Evolutionary conservation across 2,113 vertebrate species (phyloP).

Genomic region (Melospiza georgiana): DNA sequence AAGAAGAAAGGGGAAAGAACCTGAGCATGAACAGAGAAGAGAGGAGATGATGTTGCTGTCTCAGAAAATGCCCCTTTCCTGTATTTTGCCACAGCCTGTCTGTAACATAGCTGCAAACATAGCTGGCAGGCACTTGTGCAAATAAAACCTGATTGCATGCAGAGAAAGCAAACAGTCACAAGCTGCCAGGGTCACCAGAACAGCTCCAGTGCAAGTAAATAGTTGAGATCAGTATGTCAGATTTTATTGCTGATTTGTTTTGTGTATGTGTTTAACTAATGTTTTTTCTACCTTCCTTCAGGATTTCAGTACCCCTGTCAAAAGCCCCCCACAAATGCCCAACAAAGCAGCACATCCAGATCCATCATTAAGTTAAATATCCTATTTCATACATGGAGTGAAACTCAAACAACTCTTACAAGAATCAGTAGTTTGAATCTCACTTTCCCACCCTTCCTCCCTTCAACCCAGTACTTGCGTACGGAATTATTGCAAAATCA

Average conservation of each 20-base stretch:
- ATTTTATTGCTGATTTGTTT: neutral
- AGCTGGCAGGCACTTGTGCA: accelerated
- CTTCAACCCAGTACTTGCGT: neutral
- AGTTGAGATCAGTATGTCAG: neutral
- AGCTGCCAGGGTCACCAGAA: neutral
- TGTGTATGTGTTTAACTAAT: neutral
- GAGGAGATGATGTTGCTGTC: neutral
- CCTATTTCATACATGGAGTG: neutral
- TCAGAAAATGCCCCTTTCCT: neutral
- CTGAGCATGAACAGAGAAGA: neutral
- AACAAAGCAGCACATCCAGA: neutral
- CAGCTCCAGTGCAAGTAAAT: neutral
- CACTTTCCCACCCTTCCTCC: neutral
- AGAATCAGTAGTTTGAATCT: neutral
- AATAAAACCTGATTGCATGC: neutral
- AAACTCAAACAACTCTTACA: neutral
- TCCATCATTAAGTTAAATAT: neutral
- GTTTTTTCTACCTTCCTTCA: accelerated
- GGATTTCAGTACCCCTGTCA: neutral
- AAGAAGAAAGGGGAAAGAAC: neutral
- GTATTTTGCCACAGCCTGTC: neutral
- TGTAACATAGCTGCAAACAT: neutral
- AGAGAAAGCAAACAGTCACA: neutral
- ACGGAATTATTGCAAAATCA: neutral
- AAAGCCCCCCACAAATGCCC: neutral